Percentiles rank a stretch among this genome's conserved stretches.
These are phyloP conservation scores for Amblyraja radiata DNA, from an alignment of 2,797 vertebrate genomes.

Conservation along the genomic window DNA sequence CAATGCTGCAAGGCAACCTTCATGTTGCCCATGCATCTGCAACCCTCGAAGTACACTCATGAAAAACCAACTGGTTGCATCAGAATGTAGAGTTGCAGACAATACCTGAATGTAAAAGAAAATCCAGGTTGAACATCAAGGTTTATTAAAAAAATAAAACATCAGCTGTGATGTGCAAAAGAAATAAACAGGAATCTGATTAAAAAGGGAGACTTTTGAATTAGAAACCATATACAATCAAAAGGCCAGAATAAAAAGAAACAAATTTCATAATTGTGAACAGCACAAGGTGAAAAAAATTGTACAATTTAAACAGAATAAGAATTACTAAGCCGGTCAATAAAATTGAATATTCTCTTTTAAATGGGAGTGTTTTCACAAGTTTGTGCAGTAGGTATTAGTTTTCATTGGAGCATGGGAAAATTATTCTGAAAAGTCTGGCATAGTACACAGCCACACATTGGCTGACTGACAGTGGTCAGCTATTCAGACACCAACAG, in stretches of 20 bases:
- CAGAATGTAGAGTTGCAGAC: slow-evolving; percentile 72
- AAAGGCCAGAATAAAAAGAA: not conserved
- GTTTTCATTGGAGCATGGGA: not conserved
- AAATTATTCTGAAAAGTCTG: not conserved
- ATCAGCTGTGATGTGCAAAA: not conserved
- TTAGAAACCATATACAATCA: too few relatives aligned
- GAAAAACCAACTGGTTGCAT: slow-evolving; percentile 85
- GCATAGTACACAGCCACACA: not conserved
- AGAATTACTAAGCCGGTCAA: not conserved
- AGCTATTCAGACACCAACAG: too few relatives aligned
- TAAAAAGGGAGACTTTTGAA: too few relatives aligned
- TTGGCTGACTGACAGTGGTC: not conserved
- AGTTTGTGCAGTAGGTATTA: not conserved
- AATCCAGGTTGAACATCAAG: not conserved
- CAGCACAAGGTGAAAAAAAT: not conserved
- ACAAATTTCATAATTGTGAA: not conserved
- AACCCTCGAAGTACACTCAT: slow-evolving; percentile 79
- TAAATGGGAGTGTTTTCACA: not conserved
- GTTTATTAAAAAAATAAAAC: not conserved
- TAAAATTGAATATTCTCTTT: not conserved
- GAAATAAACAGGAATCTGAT: not conserved
- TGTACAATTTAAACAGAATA: not conserved
- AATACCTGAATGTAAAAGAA: slow-evolving; percentile 62
- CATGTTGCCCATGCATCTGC: slow-evolving; percentile 88
- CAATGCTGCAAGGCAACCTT: slow-evolving; percentile 78